Percentiles rank a stretch among this genome's conserved stretches.
phyloP scores from a whole-genome alignment of 2,888 invertebrate species.

The Drymonia ruficornis region DNA sequence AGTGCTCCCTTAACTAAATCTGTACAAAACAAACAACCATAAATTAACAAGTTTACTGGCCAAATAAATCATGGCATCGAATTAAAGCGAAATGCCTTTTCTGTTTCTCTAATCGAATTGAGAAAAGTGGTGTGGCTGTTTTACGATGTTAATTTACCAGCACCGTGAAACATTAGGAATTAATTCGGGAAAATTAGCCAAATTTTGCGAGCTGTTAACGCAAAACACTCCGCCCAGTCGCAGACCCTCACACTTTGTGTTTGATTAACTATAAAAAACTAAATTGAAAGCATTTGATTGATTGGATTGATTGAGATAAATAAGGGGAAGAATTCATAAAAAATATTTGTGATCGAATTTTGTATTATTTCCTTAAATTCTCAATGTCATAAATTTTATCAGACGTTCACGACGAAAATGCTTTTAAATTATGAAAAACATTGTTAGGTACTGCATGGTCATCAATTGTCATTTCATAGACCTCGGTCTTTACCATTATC shows the following conservation, averaged over 20 bases:
- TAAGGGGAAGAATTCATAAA: too few species aligned
- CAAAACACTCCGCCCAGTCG: slow-evolving; percentile 26
- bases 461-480: too few species aligned
- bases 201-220: slow-evolving; percentile 23
- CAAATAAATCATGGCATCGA: slow-evolving; percentile 10
- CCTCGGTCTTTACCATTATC: too few species aligned
- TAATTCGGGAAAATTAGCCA: slow-evolving; percentile 29
- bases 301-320: too few species aligned
- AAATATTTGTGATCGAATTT: too few species aligned
- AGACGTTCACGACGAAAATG: too few species aligned
- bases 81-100: slow-evolving; percentile 3
- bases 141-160: slow-evolving; percentile 22
- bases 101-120: slow-evolving; percentile 12
- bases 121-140: neutral
- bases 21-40: neutral
- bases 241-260: slow-evolving; percentile 18
- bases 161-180: slow-evolving; percentile 30
- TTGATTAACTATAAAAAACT: slow-evolving; percentile 12
- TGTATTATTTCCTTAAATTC: too few species aligned
- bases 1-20: slow-evolving; percentile 8
- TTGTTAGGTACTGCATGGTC: too few species aligned
- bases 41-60: slow-evolving; percentile 5
- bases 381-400: too few species aligned
- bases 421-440: too few species aligned
- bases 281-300: too few species aligned